Evolutionary conservation across 2,797 vertebrate species (phyloP).

Genomic region (Vireo griseus): DNA sequence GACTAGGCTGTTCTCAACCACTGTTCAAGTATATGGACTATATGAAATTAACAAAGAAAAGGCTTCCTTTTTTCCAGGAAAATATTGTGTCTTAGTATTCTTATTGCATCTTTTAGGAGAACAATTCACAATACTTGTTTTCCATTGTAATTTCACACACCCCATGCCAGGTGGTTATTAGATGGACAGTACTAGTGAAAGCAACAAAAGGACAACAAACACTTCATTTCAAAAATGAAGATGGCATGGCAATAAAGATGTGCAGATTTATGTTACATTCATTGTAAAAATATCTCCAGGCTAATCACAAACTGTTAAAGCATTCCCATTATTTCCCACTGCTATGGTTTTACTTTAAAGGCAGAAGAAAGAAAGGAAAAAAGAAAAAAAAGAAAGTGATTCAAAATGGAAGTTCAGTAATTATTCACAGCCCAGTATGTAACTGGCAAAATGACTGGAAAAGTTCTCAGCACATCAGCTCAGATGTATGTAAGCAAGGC

Average conservation of each 20-base stretch:
- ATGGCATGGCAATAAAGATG: neutral
- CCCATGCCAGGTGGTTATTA: neutral
- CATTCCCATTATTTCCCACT: neutral
- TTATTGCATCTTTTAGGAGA: neutral
- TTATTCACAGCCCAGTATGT: neutral
- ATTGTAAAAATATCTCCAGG: neutral
- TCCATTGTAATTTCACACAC: neutral
- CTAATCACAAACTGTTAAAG: neutral
- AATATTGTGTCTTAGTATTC: neutral
- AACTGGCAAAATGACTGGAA: slow-evolving; percentile 9
- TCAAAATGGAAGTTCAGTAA: slow-evolving; percentile 26
- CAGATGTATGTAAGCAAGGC: neutral
- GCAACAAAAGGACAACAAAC: neutral
- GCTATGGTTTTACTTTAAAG: neutral
- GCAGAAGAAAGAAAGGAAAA: neutral
- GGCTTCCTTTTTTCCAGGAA: neutral
- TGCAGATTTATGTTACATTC: neutral
- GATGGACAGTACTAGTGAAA: neutral
- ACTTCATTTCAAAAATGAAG: neutral
- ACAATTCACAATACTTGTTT: neutral
- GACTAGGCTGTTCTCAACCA: neutral
- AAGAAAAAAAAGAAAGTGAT: neutral
- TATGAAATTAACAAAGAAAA: neutral
- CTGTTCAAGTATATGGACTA: neutral
- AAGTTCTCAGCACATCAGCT: slow-evolving; percentile 9